These are phyloP conservation scores for Taeniopygia guttata DNA, from an alignment of 2,797 vertebrate genomes.

Conservation along the genomic window DNA sequence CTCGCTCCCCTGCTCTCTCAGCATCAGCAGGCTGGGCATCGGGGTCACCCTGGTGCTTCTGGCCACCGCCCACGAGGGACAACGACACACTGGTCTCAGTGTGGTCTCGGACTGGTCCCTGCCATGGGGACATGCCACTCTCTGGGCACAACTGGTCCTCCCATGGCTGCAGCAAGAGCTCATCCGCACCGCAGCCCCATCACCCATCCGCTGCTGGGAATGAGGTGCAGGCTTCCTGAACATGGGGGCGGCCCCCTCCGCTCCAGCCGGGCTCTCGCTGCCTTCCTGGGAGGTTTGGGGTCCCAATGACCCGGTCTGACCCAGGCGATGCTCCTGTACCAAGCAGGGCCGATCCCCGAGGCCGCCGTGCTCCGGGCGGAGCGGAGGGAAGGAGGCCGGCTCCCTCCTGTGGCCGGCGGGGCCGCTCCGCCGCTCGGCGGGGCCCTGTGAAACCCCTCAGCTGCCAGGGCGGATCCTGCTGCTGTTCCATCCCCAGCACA, in stretches of 20 bases:
- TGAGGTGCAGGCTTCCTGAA: not conserved
- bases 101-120: not conserved
- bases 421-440: not conserved
- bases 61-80: accelerated
- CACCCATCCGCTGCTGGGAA: not conserved
- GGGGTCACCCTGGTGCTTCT: not conserved
- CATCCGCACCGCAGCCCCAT: not conserved
- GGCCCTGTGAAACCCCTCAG: not conserved
- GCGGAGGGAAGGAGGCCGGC: slow-evolving; percentile 32
- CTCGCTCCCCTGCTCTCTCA: not conserved
- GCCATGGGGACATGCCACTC: not conserved
- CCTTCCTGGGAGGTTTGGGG: not conserved
- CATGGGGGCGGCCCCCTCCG: not conserved
- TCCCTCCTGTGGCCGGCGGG: slow-evolving; percentile 61
- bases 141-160: accelerated
- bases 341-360: not conserved
- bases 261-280: not conserved
- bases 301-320: accelerated
- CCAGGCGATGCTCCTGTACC: not conserved
- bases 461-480: not conserved
- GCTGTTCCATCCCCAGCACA: not conserved
- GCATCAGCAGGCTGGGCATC: not conserved
- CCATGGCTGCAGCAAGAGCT: not conserved
- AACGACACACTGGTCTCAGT: not conserved
- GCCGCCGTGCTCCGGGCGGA: not conserved